Evolutionary conservation across 2,797 vertebrate species (phyloP).

Genomic region (Lindbergichthys nudifrons): DNA sequence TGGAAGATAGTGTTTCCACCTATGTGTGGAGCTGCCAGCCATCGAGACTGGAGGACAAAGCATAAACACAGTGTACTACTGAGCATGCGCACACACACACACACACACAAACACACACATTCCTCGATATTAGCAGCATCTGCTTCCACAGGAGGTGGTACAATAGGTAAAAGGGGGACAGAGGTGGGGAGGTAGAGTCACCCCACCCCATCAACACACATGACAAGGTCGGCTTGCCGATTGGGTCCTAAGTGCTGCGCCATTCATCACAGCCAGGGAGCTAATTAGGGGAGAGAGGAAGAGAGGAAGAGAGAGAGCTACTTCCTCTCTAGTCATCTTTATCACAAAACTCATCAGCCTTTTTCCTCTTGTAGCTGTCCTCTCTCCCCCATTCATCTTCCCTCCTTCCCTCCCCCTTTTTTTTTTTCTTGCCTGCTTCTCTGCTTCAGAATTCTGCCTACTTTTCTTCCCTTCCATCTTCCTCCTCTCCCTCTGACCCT

Average conservation of each 20-base stretch:
- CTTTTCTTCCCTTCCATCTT: constrained; percentile 7
- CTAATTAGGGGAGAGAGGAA: constrained; percentile 73
- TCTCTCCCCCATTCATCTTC: constrained; percentile 16
- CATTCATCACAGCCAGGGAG: constrained; percentile 81
- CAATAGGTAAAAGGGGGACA: constrained; percentile 61
- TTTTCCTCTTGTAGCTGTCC: constrained; percentile 23
- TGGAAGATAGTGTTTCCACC: neutral
- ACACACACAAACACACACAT: constrained; percentile 52
- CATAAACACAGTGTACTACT: constrained; percentile 18
- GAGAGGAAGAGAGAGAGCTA: constrained; percentile 15
- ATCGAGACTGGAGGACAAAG: constrained; percentile 43
- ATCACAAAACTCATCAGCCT: constrained; percentile 46
- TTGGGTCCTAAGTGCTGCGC: constrained; percentile 65
- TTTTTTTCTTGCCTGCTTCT: neutral
- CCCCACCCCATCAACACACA: constrained; percentile 76
- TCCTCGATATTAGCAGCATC: constrained; percentile 67
- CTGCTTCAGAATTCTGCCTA: constrained; percentile 9
- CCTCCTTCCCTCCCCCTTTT: constrained; percentile 4
- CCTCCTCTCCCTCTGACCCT: constrained; percentile 16
- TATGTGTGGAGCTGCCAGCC: constrained; percentile 2
- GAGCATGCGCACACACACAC: constrained; percentile 17
- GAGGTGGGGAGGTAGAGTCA: constrained; percentile 53
- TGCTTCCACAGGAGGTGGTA: constrained; percentile 77
- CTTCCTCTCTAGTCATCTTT: constrained; percentile 54
- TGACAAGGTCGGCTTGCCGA: constrained; percentile 82